Evolutionary conservation across 2,797 vertebrate genomes (phyloP).

Genomic region (Gymnothorax reevesii): DNA sequence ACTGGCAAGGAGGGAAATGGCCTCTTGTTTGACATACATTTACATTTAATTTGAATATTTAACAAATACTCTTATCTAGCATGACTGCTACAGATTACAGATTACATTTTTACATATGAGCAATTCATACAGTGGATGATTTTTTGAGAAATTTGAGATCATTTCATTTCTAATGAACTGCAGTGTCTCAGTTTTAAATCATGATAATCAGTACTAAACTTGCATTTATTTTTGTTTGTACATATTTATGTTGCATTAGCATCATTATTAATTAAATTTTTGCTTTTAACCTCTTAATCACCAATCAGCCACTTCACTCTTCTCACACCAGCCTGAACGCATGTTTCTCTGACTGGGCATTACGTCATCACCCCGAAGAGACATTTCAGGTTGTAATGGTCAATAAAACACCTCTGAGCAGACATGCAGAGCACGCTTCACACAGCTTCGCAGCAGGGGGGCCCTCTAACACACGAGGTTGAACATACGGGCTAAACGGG

Average conservation of each 20-base stretch:
- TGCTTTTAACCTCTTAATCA: neutral
- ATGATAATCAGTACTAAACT: too few relatives aligned
- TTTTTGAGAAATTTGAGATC: too few relatives aligned
- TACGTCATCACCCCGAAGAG: conserved; percentile 48
- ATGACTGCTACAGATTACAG: too few relatives aligned
- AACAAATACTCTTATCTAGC: too few relatives aligned
- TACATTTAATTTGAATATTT: too few relatives aligned
- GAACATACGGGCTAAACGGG: conserved; percentile 9
- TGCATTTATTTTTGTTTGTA: neutral
- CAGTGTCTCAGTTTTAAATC: too few relatives aligned
- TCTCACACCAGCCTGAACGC: neutral
- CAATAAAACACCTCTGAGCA: conserved; percentile 45
- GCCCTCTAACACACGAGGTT: neutral
- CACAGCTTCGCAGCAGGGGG: conserved; percentile 14
- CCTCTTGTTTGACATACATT: neutral
- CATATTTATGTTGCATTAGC: neutral
- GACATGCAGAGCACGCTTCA: conserved; percentile 27
- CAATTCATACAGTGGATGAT: too few relatives aligned
- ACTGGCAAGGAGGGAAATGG: neutral
- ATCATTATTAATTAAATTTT: neutral
- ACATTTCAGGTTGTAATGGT: conserved; percentile 47
- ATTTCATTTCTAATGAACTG: too few relatives aligned
- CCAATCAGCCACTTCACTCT: neutral
- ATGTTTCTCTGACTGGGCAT: conserved; percentile 31
- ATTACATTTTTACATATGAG: too few relatives aligned